These are phyloP conservation scores for Ernsta delagoae DNA, from an alignment of 2,888 invertebrate species.

Conservation along the genomic window DNA sequence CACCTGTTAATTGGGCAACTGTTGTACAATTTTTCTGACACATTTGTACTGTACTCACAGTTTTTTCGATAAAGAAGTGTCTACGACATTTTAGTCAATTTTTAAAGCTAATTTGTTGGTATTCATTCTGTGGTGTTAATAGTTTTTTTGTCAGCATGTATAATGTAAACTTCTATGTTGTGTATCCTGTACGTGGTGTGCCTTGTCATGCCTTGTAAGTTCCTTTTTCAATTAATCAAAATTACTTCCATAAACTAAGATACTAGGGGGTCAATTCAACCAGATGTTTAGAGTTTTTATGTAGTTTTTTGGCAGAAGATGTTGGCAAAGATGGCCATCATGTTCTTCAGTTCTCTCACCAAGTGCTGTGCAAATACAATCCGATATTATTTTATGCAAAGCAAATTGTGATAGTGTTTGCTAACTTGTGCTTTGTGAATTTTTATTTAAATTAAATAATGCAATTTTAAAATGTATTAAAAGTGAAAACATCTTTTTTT, in stretches of 20 bases:
- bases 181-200: neutral
- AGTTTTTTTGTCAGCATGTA: neutral
- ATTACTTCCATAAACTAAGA: neutral
- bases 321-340: no score
- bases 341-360: neutral
- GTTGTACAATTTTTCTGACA: neutral
- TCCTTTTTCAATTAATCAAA: neutral
- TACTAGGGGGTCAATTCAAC: no score
- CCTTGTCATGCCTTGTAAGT: neutral
- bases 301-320: neutral
- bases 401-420: neutral
- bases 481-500: no score
- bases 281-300: neutral
- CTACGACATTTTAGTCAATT: no score
- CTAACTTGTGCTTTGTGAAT: neutral
- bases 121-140: neutral
- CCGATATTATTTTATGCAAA: neutral
- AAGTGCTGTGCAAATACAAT: constrained; percentile 1
- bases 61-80: constrained; percentile 2
- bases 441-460: no score
- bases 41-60: neutral
- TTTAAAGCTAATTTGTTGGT: neutral
- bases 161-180: neutral
- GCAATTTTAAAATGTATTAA: no score
- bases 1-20: no score